phyloP scores from a whole-genome alignment of 1,140 invertebrate species.

The Magallana ariakensis region DNA sequence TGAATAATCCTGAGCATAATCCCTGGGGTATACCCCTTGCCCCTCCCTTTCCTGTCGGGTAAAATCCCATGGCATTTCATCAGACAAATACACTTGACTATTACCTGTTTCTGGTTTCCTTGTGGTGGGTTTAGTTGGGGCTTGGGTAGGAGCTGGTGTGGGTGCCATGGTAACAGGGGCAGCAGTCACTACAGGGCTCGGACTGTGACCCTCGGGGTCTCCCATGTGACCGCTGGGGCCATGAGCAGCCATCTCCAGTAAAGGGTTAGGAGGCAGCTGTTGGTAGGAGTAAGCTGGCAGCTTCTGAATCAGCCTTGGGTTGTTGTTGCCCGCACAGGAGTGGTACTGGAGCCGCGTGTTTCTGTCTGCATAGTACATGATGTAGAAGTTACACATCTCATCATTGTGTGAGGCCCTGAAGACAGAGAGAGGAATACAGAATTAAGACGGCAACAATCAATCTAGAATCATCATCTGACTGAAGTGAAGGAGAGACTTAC shows the following conservation, averaged over 20 bases:
- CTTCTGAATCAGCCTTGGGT: conserved; percentile 53
- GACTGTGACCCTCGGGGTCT: conserved; percentile 44
- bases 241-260: conserved; percentile 79
- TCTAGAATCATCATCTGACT: too few species aligned
- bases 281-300: conserved; percentile 78
- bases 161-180: conserved; percentile 29
- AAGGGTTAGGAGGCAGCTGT: conserved; percentile 78
- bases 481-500: conserved; percentile 81
- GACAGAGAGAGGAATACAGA: not conserved
- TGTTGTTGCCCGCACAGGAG: conserved; percentile 67
- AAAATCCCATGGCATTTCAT: not conserved
- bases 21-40: conserved; percentile 46
- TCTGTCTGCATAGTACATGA: conserved; percentile 96
- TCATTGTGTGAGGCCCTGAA: conserved; percentile 91
- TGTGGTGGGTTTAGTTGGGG: not conserved
- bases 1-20: conserved; percentile 54
- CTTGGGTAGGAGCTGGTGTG: not conserved
- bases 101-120: conserved; percentile 41
- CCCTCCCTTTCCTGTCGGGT: conserved; percentile 27
- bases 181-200: conserved; percentile 24
- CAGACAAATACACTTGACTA: conserved; percentile 8
- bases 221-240: conserved; percentile 68
- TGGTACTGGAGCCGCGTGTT: conserved; percentile 67
- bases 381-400: conserved; percentile 99
- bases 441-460: not conserved